Evolutionary conservation across 2,888 invertebrate species (phyloP).

Genomic region (Rhagonycha fulva): DNA sequence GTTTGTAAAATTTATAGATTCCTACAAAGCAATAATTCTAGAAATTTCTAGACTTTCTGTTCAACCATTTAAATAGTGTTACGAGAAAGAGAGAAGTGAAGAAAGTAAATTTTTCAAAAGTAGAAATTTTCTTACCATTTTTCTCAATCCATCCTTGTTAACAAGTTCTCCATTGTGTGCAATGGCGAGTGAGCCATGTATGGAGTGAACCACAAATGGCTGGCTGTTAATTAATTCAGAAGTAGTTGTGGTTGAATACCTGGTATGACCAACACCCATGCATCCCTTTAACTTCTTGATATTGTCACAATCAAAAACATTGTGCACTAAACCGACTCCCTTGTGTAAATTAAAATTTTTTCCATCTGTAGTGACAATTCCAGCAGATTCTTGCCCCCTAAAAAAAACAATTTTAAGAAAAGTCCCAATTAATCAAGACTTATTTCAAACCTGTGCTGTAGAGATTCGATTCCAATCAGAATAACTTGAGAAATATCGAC

Average conservation of each 20-base stretch:
- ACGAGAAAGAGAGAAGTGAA: not conserved
- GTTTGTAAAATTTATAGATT: no score
- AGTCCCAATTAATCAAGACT: not conserved
- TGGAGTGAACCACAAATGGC: conserved; percentile 97
- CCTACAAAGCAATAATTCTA: no score
- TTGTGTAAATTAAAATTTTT: conserved; percentile 83
- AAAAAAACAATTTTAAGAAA: conserved; percentile 26
- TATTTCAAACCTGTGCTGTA: conserved; percentile 78
- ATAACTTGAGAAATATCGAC: conserved; percentile 89
- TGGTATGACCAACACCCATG: conserved; percentile 95
- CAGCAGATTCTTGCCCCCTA: conserved; percentile 97
- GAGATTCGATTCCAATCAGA: conserved; percentile 86
- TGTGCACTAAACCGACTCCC: conserved; percentile 95
- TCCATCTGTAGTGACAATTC: conserved; percentile 92
- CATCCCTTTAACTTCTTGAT: conserved; percentile 84
- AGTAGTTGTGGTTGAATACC: conserved; percentile 94
- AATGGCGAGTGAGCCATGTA: conserved; percentile 91
- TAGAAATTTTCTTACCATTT: conserved; percentile 67
- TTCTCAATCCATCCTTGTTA: conserved; percentile 84
- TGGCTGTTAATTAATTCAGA: conserved; percentile 95
- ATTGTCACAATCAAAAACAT: conserved; percentile 88
- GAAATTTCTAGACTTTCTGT: not conserved
- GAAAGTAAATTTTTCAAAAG: not conserved
- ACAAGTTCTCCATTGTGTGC: conserved; percentile 98
- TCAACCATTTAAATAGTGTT: not conserved